Conservation (phyloP, 1,140 invertebrate species). For the Conus ventricosus region DNA sequence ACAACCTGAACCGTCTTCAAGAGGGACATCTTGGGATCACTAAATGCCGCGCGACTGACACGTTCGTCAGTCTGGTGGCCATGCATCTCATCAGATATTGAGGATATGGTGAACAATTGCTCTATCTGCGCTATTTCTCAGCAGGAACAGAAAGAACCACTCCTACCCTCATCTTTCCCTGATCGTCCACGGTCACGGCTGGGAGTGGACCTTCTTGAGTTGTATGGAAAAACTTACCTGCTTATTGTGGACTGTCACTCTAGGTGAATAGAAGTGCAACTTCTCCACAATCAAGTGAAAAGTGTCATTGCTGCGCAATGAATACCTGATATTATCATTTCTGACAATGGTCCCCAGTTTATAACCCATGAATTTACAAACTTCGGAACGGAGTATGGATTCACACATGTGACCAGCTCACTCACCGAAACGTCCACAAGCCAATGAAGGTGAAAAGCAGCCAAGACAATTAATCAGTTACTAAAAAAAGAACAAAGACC, state of each 20-base stretch:
- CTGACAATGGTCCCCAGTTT: not conserved
- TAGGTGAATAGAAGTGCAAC: slow-evolving; percentile 41
- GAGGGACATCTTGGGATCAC: slow-evolving; percentile 41
- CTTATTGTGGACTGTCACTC: slow-evolving; percentile 48
- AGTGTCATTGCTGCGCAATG: slow-evolving; percentile 50
- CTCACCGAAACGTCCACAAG: slow-evolving; percentile 47
- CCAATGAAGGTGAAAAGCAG: slow-evolving; percentile 50
- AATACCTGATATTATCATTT: slow-evolving; percentile 44
- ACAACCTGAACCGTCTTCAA: slow-evolving; percentile 34
- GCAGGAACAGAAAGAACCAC: slow-evolving; percentile 37
- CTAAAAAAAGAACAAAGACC: slow-evolving; percentile 44
- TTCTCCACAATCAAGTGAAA: slow-evolving; percentile 36
- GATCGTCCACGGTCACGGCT: slow-evolving; percentile 43
- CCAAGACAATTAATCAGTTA: slow-evolving; percentile 50
- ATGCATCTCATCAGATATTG: slow-evolving; percentile 27
- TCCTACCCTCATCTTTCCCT: slow-evolving; percentile 35
- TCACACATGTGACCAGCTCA: slow-evolving; percentile 52
- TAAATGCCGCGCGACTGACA: slow-evolving; percentile 23
- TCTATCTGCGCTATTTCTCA: slow-evolving; percentile 39
- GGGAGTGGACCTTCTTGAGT: slow-evolving; percentile 30
- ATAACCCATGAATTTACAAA: slow-evolving; percentile 54
- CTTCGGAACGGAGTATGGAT: slow-evolving; percentile 58
- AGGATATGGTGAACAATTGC: slow-evolving; percentile 33
- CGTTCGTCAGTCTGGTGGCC: slow-evolving; percentile 37
- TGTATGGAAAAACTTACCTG: slow-evolving; percentile 41